These are phyloP conservation scores for Nebria ingens DNA, from an alignment of 1,140 invertebrate species.

Conservation along the genomic window DNA sequence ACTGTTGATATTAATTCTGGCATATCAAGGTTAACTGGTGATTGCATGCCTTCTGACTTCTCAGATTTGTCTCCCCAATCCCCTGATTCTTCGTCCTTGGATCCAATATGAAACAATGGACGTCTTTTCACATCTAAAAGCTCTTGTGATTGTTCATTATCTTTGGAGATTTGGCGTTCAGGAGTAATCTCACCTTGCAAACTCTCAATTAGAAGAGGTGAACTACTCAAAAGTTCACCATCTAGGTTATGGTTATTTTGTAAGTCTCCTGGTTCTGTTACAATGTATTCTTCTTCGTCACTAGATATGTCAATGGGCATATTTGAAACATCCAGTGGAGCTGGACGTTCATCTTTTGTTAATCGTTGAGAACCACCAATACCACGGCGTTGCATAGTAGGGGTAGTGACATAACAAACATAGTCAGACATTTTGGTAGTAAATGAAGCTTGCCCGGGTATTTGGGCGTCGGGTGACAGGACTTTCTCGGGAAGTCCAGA, in stretches of 20 bases:
- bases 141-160: conserved; percentile 21
- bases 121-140: conserved; percentile 17
- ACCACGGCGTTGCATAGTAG: conserved; percentile 19
- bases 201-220: conserved; percentile 12
- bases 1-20: conserved; percentile 14
- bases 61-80: conserved; percentile 10
- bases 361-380: conserved; percentile 21
- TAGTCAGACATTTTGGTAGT: neutral
- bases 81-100: conserved; percentile 29
- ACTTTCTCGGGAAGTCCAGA: neutral
- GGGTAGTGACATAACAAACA: conserved; percentile 23
- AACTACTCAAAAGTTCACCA: neutral
- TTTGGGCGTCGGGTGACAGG: neutral
- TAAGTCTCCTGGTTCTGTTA: conserved; percentile 19
- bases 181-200: neutral
- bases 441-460: neutral
- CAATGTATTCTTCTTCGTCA: conserved; percentile 18
- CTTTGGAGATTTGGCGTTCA: conserved; percentile 9
- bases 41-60: conserved; percentile 3
- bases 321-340: conserved; percentile 12
- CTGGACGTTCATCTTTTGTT: conserved; percentile 14
- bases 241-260: neutral
- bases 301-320: neutral
- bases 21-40: neutral
- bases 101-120: conserved; percentile 33